Evolutionary conservation across 30 jellyfish, hydroid and myxozoan species (phyloP).

Genomic region (Pelagia noctiluca): DNA sequence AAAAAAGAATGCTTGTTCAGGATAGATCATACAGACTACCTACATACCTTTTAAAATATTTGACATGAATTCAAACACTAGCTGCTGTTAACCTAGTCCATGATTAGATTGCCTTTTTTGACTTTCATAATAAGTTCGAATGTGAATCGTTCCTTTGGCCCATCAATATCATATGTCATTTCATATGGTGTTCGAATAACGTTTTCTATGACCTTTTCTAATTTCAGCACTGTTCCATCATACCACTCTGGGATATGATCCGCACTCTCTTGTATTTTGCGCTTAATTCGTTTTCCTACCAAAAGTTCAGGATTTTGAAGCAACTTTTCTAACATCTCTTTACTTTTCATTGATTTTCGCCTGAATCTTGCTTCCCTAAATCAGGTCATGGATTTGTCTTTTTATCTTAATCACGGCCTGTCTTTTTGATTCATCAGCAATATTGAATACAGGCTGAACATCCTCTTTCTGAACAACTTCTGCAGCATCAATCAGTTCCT

Average conservation of each 20-base stretch:
- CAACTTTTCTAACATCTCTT: not conserved
- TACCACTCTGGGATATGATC: conserved; percentile 14
- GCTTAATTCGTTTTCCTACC: conserved; percentile 15
- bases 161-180: not conserved
- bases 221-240: not conserved
- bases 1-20: no score
- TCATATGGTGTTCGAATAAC: not conserved
- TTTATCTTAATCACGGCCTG: not conserved
- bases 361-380: not conserved
- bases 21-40: no score
- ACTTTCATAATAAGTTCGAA: not conserved
- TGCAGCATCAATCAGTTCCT: not conserved
- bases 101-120: conserved; percentile 2
- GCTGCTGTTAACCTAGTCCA: no score
- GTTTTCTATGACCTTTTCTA: not conserved
- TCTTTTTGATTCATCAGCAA: not conserved
- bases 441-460: not conserved
- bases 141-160: not conserved
- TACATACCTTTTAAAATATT: no score
- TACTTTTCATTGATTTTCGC: not conserved
- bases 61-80: no score
- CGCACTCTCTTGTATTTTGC: not conserved
- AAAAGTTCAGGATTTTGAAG: not conserved
- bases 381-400: not conserved
- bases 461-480: not conserved